These are phyloP conservation scores for Oncorhynchus keta DNA, from an alignment of 2,113 vertebrate species.

Conservation along the genomic window DNA sequence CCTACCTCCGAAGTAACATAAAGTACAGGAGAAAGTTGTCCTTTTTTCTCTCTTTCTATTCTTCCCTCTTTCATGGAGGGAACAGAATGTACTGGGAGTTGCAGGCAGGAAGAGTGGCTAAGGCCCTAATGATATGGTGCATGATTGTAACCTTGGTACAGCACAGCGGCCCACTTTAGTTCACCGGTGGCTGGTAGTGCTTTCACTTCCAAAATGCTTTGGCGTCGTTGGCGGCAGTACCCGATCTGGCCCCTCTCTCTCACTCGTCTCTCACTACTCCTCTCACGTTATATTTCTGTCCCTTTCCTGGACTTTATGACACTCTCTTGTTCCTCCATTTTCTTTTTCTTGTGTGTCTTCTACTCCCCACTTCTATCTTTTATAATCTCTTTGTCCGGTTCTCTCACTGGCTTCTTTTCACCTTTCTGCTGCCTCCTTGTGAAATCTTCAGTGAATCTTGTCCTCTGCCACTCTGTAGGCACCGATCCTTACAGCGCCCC, in stretches of 20 bases:
- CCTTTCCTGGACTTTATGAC: background rate
- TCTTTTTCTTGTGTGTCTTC: background rate
- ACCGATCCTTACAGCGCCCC: too few relatives aligned
- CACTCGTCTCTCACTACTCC: background rate
- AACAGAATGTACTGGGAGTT: conserved; percentile 72
- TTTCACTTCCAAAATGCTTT: conserved; percentile 30
- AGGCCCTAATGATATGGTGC: conserved; percentile 75
- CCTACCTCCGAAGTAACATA: conserved; percentile 61
- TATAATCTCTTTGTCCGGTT: too few relatives aligned
- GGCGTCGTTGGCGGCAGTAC: conserved; percentile 8
- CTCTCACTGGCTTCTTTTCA: background rate
- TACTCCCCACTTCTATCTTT: background rate
- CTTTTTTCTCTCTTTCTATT: background rate
- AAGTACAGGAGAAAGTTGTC: conserved; percentile 59
- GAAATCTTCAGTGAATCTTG: too few relatives aligned
- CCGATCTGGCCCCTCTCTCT: too few relatives aligned
- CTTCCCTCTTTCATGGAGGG: conserved; percentile 57
- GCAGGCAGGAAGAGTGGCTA: conserved; percentile 58
- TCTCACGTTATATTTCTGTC: background rate
- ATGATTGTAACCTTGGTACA: conserved; percentile 68
- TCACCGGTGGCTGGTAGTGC: background rate
- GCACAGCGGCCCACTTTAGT: conserved; percentile 7
- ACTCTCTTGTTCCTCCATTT: background rate
- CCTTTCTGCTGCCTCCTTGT: background rate
- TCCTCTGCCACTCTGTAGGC: too few relatives aligned